Conservation (phyloP, 2,797 vertebrate genomes). For the Leuciscus waleckii region DNA sequence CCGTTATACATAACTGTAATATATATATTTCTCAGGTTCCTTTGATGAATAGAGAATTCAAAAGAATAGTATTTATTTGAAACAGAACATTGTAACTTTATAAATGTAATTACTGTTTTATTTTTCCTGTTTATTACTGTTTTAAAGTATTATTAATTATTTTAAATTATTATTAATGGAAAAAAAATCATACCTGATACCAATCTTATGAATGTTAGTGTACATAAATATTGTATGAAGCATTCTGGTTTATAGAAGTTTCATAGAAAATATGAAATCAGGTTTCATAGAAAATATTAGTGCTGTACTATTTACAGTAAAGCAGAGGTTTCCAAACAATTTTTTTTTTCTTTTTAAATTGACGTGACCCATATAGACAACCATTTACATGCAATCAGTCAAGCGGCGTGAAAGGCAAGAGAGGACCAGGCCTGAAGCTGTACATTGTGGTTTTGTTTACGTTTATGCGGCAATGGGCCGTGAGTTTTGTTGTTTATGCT, state of each 20-base stretch:
- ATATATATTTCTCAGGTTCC: background rate
- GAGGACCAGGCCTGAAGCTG: background rate
- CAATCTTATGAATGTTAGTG: background rate
- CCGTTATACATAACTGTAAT: no score
- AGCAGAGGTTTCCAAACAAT: background rate
- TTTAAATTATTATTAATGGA: no score
- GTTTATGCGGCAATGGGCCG: background rate
- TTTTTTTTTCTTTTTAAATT: no score
- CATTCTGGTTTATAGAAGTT: background rate
- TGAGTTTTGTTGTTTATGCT: background rate
- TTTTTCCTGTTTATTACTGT: no score
- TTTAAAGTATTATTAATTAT: no score
- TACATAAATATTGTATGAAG: background rate
- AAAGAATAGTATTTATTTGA: background rate
- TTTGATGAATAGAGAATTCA: no score
- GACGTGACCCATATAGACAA: background rate
- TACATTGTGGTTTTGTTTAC: background rate
- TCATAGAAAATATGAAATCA: background rate
- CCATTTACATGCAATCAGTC: background rate
- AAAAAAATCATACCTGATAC: no score
- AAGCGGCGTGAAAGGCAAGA: background rate
- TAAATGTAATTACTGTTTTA: no score
- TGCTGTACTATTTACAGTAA: background rate
- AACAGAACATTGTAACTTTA: no score
- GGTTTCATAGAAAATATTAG: background rate